Conservation (phyloP, 2,113 vertebrate species). For the Apodemus sylvaticus region DNA sequence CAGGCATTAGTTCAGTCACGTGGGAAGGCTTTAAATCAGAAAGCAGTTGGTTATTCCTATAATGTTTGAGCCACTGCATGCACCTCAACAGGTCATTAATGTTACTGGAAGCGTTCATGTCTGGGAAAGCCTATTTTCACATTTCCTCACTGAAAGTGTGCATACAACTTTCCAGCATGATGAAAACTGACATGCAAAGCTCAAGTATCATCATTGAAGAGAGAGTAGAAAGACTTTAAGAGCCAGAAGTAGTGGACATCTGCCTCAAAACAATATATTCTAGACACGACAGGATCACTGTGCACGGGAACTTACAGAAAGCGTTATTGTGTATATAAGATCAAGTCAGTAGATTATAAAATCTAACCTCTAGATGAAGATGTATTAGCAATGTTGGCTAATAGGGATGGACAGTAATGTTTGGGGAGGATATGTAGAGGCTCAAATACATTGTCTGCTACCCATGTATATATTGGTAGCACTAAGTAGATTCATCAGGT, state of each 20-base stretch:
- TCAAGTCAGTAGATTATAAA: not conserved
- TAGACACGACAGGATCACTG: too few relatives aligned
- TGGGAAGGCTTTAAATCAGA: not conserved
- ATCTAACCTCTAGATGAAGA: not conserved
- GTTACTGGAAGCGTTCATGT: not conserved
- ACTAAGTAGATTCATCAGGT: not conserved
- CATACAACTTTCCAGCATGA: not conserved
- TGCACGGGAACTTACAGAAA: too few relatives aligned
- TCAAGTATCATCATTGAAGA: not conserved
- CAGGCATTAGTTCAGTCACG: not conserved
- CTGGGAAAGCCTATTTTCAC: not conserved
- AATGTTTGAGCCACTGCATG: too few relatives aligned
- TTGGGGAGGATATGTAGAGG: not conserved
- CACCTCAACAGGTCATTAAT: not conserved
- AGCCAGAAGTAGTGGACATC: not conserved
- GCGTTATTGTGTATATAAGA: not conserved
- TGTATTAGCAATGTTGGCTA: not conserved
- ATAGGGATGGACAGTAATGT: not conserved
- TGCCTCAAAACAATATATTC: not conserved
- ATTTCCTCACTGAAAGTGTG: not conserved
- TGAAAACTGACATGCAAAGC: not conserved
- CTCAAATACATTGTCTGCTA: not conserved
- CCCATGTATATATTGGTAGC: not conserved
- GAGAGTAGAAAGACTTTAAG: not conserved
- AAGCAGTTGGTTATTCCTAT: not conserved